Percentiles rank a stretch among this genome's conserved stretches.
phyloP scores from a whole-genome alignment of 35 echinoderm and acorn worm species.

The Lytechinus pictus region DNA sequence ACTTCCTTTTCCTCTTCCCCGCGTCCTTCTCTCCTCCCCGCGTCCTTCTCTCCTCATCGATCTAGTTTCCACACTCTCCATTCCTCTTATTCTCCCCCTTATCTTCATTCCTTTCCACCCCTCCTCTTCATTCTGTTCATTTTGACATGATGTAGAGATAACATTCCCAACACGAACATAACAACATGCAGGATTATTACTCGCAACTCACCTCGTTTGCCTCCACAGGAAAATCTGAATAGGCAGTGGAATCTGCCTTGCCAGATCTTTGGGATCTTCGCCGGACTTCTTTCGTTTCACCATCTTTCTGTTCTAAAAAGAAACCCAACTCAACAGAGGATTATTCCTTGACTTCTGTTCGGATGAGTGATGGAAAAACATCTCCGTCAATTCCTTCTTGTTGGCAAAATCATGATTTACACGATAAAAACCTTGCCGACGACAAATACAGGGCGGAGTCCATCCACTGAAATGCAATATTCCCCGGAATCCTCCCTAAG shows the following conservation, averaged over 20 bases:
- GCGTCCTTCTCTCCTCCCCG: too few species aligned
- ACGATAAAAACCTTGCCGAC: background rate
- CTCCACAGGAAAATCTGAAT: slow-evolving; percentile 98
- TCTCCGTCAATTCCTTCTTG: background rate
- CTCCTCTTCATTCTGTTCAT: background rate
- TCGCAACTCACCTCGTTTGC: slow-evolving; percentile 81
- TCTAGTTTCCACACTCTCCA: too few species aligned
- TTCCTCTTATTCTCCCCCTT: too few species aligned
- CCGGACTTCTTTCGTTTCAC: slow-evolving; percentile 92
- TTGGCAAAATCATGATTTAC: background rate
- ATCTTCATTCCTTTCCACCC: too few species aligned
- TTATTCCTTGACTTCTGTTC: background rate
- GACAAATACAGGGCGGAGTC: too few species aligned
- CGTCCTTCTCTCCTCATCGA: too few species aligned
- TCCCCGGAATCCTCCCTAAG: background rate
- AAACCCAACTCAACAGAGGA: background rate
- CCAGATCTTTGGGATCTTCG: slow-evolving; percentile 74
- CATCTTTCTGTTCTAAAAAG: slow-evolving; percentile 57
- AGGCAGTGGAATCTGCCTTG: slow-evolving; percentile 87
- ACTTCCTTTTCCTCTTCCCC: too few species aligned
- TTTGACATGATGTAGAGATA: background rate
- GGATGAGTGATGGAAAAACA: background rate
- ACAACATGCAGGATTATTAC: too few species aligned
- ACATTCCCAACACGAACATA: too few species aligned
- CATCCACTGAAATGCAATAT: background rate